Evolutionary conservation across 2,113 vertebrate genomes (phyloP).

Genomic region (Cygnus buccinator): DNA sequence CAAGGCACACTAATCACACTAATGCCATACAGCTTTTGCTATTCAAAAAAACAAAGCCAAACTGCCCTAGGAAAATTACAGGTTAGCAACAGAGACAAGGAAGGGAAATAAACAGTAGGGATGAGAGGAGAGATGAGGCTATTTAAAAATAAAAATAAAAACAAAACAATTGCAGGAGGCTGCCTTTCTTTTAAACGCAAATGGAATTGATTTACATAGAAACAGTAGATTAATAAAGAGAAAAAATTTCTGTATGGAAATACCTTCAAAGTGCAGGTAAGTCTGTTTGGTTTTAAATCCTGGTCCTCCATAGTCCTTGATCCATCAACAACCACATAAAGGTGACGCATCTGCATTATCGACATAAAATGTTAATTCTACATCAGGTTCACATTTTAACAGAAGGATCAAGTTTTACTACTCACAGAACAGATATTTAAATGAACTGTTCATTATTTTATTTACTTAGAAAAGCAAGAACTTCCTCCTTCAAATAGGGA

Average conservation of each 20-base stretch:
- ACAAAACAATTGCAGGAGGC: not conserved
- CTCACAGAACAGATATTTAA: not conserved
- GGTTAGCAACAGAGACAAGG: not conserved
- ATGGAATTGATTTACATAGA: not conserved
- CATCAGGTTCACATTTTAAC: not conserved
- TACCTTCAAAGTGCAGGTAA: conserved; percentile 92
- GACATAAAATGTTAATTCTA: not conserved
- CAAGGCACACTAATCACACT: not conserved
- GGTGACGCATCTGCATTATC: conserved; percentile 91
- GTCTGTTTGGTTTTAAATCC: conserved; percentile 92
- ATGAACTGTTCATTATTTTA: not conserved
- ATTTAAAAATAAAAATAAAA: accelerated
- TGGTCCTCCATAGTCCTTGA: conserved; percentile 98
- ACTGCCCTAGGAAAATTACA: not conserved
- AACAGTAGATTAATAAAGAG: not conserved
- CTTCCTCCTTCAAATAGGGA: not conserved
- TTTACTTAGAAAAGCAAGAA: not conserved
- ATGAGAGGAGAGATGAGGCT: not conserved
- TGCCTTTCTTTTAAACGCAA: not conserved
- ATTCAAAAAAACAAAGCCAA: not conserved
- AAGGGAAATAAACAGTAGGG: not conserved
- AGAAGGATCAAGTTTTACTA: not conserved
- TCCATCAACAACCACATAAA: conserved; percentile 91
- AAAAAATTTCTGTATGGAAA: not conserved
- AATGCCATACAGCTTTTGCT: not conserved